Conservation (phyloP, 2,888 invertebrate genomes). For the Parnassius apollo region DNA sequence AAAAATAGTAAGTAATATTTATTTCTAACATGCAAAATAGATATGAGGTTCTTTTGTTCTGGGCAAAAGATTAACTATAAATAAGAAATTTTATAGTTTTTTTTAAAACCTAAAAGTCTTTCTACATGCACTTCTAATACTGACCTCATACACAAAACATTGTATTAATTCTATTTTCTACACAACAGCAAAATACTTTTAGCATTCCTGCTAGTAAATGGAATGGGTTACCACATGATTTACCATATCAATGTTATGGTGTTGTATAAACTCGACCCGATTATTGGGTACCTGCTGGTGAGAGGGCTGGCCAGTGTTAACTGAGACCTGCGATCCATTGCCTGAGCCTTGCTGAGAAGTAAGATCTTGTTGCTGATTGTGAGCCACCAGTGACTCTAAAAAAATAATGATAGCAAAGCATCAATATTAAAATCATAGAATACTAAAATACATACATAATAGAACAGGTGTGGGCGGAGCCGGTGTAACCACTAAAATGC, state of each 20-base stretch:
- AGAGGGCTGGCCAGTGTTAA: conserved; percentile 57
- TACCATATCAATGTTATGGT: conserved; percentile 81
- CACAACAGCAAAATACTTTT: conserved; percentile 51
- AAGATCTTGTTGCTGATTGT: conserved; percentile 73
- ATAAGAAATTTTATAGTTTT: no score
- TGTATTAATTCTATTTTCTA: conserved; percentile 41
- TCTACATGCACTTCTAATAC: conserved; percentile 14
- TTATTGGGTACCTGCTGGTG: conserved; percentile 80
- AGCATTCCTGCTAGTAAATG: conserved; percentile 69
- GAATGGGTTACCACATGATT: conserved; percentile 69
- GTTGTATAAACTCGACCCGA: conserved; percentile 79
- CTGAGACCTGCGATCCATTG: conserved; percentile 58
- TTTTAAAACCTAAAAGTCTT: no score
- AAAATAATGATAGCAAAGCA: conserved; percentile 25
- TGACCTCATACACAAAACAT: conserved; percentile 1
- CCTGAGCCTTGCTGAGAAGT: conserved; percentile 53
- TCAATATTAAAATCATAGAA: neutral
- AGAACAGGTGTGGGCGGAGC: no score
- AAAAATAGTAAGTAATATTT: neutral
- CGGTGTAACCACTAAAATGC: no score
- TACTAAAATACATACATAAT: no score
- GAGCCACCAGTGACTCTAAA: conserved; percentile 72
- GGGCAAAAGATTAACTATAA: no score
- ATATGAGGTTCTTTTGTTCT: no score
- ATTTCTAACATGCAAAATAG: conserved; percentile 1